Percentiles rank a stretch among this genome's conserved stretches.
These are phyloP conservation scores for Anas acuta DNA, from an alignment of 2,797 vertebrate genomes.

Conservation along the genomic window DNA sequence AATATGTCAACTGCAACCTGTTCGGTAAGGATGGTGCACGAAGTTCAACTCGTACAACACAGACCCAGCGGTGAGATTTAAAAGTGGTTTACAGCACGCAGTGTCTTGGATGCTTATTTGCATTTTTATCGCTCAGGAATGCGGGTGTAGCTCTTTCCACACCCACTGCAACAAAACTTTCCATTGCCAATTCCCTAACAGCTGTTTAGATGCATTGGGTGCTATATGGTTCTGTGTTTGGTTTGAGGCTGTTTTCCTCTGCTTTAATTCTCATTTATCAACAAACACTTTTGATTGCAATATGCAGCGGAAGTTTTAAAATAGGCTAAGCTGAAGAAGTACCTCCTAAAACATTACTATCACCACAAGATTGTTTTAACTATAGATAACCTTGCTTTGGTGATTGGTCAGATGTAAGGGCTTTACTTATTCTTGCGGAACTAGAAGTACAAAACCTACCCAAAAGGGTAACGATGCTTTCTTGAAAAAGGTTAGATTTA, in stretches of 20 bases:
- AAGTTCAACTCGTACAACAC: background rate
- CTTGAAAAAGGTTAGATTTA: background rate
- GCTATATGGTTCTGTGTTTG: background rate
- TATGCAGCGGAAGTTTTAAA: background rate
- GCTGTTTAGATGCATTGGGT: background rate
- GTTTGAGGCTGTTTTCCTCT: background rate
- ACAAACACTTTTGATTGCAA: background rate
- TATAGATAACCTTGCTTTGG: background rate
- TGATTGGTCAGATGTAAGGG: background rate
- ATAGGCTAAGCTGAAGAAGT: background rate
- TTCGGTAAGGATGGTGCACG: accelerated
- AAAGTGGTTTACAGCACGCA: background rate
- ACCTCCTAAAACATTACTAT: background rate
- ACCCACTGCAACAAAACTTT: constrained; percentile 16
- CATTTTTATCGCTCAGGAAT: constrained; percentile 33
- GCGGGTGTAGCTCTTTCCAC: constrained; percentile 25
- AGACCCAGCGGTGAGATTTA: background rate
- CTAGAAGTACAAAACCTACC: background rate
- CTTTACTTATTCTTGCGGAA: background rate
- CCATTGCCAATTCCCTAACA: constrained; percentile 36
- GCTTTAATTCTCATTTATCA: background rate
- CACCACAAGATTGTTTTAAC: background rate
- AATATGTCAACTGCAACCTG: background rate
- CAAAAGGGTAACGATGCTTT: background rate
- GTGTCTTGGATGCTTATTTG: background rate